phyloP scores from a whole-genome alignment of 1,140 invertebrate species.

The Sitodiplosis mosellana region DNA sequence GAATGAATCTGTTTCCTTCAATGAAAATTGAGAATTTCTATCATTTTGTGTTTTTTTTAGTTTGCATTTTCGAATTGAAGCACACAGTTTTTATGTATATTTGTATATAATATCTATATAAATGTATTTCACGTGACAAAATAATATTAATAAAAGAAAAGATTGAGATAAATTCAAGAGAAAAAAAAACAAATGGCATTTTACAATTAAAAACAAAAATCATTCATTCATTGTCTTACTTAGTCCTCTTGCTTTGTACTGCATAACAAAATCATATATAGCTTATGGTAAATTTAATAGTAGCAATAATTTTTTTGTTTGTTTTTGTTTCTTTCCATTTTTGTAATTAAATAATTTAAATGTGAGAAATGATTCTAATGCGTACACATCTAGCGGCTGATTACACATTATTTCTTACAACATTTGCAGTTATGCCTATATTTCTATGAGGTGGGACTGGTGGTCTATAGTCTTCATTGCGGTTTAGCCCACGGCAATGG shows the following conservation, averaged over 20 bases:
- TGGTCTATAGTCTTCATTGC: slow-evolving; percentile 50
- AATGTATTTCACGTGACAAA: not conserved
- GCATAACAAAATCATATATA: not conserved
- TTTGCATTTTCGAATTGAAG: too few species aligned
- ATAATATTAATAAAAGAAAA: not conserved
- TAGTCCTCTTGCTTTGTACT: not conserved
- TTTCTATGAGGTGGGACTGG: slow-evolving; percentile 73
- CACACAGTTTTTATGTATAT: too few species aligned
- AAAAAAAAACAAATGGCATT: not conserved
- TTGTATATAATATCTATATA: not conserved
- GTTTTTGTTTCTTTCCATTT: too few species aligned
- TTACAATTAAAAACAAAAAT: not conserved
- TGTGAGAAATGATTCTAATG: not conserved
- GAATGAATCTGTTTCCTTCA: too few species aligned
- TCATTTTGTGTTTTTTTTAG: not conserved
- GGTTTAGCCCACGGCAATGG: slow-evolving; percentile 3
- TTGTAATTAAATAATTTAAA: not conserved
- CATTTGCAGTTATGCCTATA: slow-evolving; percentile 29
- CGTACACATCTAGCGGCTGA: slow-evolving; percentile 5
- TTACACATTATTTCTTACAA: slow-evolving; percentile 7
- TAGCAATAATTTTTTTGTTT: too few species aligned
- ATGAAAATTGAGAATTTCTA: not conserved
- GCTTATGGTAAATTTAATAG: too few species aligned
- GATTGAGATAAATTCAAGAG: not conserved
- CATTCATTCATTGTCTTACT: not conserved